phyloP scores from a whole-genome alignment of 2,888 invertebrate genomes.

The Steinernema scapterisci region DNA sequence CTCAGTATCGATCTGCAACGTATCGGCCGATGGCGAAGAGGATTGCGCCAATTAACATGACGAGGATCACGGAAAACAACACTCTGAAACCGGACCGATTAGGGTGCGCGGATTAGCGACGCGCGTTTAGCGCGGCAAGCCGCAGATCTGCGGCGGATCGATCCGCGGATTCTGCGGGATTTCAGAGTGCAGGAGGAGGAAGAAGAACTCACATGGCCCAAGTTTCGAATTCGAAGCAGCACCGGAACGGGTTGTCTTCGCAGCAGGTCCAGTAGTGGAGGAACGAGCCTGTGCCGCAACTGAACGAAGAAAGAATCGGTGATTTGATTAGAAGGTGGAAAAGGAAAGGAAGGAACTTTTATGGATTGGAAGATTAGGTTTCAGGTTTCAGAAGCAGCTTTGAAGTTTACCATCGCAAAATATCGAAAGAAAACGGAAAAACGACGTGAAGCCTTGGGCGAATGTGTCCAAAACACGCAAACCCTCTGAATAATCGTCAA shows the following conservation, averaged over 20 bases:
- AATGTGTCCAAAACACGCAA: too few relatives aligned
- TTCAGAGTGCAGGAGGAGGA: not conserved
- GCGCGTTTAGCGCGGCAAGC: not conserved
- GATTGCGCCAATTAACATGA: slow-evolving; percentile 37
- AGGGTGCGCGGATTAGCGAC: slow-evolving; percentile 7
- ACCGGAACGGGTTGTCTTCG: slow-evolving; percentile 64
- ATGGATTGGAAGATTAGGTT: not conserved
- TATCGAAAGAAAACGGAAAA: too few relatives aligned
- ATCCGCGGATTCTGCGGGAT: not conserved
- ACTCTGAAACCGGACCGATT: slow-evolving; percentile 39
- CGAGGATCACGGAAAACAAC: slow-evolving; percentile 40
- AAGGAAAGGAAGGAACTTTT: too few relatives aligned
- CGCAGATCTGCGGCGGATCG: not conserved
- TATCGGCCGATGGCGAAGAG: slow-evolving; percentile 40
- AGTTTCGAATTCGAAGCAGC: slow-evolving; percentile 64
- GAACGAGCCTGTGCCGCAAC: slow-evolving; percentile 62
- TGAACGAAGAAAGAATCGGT: slow-evolving; percentile 33
- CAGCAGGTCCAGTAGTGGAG: slow-evolving; percentile 65
- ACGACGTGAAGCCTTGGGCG: too few relatives aligned
- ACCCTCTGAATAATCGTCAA: not conserved
- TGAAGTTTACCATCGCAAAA: not conserved
- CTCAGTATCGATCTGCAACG: slow-evolving; percentile 26
- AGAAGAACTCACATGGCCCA: slow-evolving; percentile 61
- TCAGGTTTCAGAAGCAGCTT: not conserved
- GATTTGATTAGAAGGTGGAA: not conserved